Conservation (phyloP, 1,140 invertebrate genomes). For the Rhyzopertha dominica region DNA sequence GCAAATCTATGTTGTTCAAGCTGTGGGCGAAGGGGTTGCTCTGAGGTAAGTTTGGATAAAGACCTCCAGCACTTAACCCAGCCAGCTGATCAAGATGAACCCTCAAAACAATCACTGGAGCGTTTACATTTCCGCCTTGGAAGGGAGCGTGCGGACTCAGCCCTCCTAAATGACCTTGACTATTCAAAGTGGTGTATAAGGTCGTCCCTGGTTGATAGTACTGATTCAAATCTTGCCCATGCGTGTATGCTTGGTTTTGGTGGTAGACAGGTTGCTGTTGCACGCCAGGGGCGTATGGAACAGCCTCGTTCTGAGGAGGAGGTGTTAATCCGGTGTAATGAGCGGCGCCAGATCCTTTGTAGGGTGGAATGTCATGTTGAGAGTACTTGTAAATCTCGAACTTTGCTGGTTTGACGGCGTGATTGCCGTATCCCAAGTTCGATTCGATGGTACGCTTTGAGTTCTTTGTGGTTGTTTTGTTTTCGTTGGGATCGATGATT, state of each 20-base stretch:
- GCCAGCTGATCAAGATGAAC: slow-evolving; percentile 53
- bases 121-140: too few relatives aligned
- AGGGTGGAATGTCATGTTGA: slow-evolving; percentile 51
- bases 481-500: slow-evolving; percentile 50
- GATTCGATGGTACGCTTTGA: slow-evolving; percentile 55
- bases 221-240: slow-evolving; percentile 14
- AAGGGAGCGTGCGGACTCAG: slow-evolving; percentile 28
- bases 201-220: slow-evolving; percentile 36
- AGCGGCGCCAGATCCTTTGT: slow-evolving; percentile 17
- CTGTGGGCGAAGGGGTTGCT: slow-evolving; percentile 50
- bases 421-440: slow-evolving; percentile 54
- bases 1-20: slow-evolving; percentile 52
- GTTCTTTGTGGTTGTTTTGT: slow-evolving; percentile 45
- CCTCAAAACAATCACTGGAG: slow-evolving; percentile 53
- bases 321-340: background rate
- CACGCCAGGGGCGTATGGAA: slow-evolving; percentile 6
- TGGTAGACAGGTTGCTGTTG: background rate
- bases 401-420: slow-evolving; percentile 49
- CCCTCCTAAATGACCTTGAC: slow-evolving; percentile 33
- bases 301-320: too few relatives aligned
- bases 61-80: slow-evolving; percentile 47
- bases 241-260: slow-evolving; percentile 18
- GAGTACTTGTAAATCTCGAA: slow-evolving; percentile 57
- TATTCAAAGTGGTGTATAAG: slow-evolving; percentile 35
- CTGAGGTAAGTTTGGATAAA: slow-evolving; percentile 52